These are phyloP conservation scores for Philereme vetulata DNA, from an alignment of 2,888 invertebrate species.

Conservation along the genomic window DNA sequence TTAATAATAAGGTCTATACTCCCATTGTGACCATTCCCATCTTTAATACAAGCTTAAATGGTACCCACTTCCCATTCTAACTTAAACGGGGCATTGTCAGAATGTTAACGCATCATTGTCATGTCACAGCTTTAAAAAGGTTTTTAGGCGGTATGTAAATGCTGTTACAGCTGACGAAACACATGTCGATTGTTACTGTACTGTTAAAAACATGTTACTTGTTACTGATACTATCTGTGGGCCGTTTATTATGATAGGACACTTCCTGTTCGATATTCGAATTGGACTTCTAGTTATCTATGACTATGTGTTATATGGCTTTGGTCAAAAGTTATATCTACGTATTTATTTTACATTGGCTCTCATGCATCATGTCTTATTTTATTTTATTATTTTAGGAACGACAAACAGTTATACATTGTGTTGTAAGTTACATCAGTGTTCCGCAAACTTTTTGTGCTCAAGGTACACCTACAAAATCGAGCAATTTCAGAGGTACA, in stretches of 20 bases:
- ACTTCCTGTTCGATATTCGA: conserved; percentile 38
- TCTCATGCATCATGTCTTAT: too few species aligned
- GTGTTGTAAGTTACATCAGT: too few species aligned
- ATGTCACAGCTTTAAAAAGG: conserved; percentile 73
- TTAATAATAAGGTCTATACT: conserved; percentile 36
- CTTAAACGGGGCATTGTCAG: conserved; percentile 70
- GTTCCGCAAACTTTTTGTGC: too few species aligned
- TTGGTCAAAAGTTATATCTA: conserved; percentile 16
- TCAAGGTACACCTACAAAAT: too few species aligned
- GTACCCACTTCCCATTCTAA: conserved; percentile 63
- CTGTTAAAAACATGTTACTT: conserved; percentile 65
- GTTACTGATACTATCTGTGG: conserved; percentile 57
- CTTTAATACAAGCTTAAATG: conserved; percentile 44
- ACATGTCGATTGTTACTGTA: conserved; percentile 67
- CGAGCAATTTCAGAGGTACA: too few species aligned
- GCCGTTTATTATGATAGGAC: conserved; percentile 41
- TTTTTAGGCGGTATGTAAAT: conserved; percentile 69
- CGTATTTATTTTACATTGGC: too few species aligned
- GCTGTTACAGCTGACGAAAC: conserved; percentile 74
- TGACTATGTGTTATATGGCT: conserved; percentile 22
- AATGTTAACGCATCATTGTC: conserved; percentile 78
- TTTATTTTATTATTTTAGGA: too few species aligned
- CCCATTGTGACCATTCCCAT: conserved; percentile 39
- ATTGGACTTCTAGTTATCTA: conserved; percentile 26
- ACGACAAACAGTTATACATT: too few species aligned